These are phyloP conservation scores for Eufriesea mexicana DNA, from an alignment of 1,140 invertebrate genomes.

Conservation along the genomic window DNA sequence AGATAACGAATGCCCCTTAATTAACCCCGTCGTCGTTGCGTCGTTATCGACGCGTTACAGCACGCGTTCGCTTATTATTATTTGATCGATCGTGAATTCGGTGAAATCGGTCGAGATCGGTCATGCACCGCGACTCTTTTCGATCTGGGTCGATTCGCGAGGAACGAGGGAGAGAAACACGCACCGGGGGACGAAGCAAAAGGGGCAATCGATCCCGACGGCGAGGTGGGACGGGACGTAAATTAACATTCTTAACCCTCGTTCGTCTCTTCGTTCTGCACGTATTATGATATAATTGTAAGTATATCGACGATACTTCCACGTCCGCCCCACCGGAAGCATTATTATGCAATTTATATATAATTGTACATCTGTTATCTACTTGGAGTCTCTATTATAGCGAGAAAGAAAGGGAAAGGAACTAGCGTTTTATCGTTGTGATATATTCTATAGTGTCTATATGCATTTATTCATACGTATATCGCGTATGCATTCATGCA, in stretches of 20 bases:
- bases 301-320: conserved; percentile 63
- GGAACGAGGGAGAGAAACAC: not conserved
- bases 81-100: too few relatives aligned
- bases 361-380: conserved; percentile 67
- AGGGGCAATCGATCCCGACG: conserved; percentile 5
- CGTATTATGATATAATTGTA: conserved; percentile 54
- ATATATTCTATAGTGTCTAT: conserved; percentile 73
- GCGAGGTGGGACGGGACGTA: conserved; percentile 16
- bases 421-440: conserved; percentile 78
- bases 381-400: conserved; percentile 66
- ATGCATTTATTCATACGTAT: conserved; percentile 63
- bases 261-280: conserved; percentile 57
- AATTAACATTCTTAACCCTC: conserved; percentile 51
- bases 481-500: conserved; percentile 51
- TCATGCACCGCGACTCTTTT: too few relatives aligned
- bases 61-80: not conserved
- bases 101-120: too few relatives aligned
- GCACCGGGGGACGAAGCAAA: not conserved
- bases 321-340: conserved; percentile 68
- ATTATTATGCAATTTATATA: conserved; percentile 65
- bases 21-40: not conserved
- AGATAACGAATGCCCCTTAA: conserved; percentile 31
- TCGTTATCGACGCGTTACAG: conserved; percentile 26
- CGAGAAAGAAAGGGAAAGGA: conserved; percentile 43
- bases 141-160: not conserved